Conservation (phyloP, 2,888 invertebrate genomes). For the Crocallis elinguaria region DNA sequence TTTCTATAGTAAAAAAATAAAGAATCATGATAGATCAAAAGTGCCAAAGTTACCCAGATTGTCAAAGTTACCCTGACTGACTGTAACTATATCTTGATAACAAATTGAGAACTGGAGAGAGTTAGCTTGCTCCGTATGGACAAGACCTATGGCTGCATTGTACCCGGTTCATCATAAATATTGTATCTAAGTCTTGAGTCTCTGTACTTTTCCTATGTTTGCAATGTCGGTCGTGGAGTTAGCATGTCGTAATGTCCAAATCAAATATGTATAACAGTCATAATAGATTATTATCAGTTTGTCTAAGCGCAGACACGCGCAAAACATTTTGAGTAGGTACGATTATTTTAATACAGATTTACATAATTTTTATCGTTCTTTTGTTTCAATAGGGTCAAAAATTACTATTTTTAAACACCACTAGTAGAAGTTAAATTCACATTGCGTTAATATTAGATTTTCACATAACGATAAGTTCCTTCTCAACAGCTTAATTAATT, state of each 20-base stretch:
- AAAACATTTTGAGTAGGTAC: constrained; percentile 24
- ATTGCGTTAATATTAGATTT: too few species aligned
- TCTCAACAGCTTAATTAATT: too few species aligned
- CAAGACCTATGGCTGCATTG: not conserved
- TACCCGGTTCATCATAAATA: constrained; percentile 13
- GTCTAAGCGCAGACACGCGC: constrained; percentile 50
- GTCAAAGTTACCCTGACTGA: too few species aligned
- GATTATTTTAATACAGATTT: not conserved
- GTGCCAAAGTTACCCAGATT: too few species aligned
- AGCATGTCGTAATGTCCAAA: constrained; percentile 60
- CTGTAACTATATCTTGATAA: too few species aligned
- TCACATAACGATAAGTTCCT: too few species aligned
- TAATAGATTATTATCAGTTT: constrained; percentile 51
- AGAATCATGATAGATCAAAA: too few species aligned
- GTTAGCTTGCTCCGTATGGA: not conserved
- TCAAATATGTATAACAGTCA: constrained; percentile 73
- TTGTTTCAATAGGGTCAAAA: not conserved
- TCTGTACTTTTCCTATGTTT: constrained; percentile 81
- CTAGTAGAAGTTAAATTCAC: too few species aligned
- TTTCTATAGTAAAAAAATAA: too few species aligned
- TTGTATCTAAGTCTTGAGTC: constrained; percentile 31
- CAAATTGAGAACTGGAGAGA: too few species aligned
- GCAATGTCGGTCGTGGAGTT: constrained; percentile 53
- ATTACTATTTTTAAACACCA: not conserved
- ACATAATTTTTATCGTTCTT: not conserved